phyloP scores from a whole-genome alignment of 2,888 invertebrate species.

The Chalcis sispes region DNA sequence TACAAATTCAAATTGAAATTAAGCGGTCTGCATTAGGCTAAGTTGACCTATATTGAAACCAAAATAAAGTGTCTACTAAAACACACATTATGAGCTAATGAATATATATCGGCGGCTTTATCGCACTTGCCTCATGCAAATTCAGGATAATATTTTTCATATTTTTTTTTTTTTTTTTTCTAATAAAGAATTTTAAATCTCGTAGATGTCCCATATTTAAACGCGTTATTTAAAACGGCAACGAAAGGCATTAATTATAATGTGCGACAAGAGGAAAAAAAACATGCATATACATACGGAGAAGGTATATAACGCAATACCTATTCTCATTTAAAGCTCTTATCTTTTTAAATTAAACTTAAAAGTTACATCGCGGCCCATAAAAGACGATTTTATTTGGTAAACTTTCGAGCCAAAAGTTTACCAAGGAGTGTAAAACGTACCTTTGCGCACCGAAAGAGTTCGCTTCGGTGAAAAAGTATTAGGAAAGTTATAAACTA shows the following conservation, averaged over 20 bases:
- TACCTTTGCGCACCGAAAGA: neutral
- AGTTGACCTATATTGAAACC: slow-evolving; percentile 1
- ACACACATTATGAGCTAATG: neutral
- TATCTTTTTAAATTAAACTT: slow-evolving; percentile 39
- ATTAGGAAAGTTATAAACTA: slow-evolving; percentile 17
- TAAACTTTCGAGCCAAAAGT: slow-evolving; percentile 22
- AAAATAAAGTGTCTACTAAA: slow-evolving; percentile 28
- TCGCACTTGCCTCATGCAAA: too few species aligned
- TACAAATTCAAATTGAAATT: slow-evolving; percentile 42
- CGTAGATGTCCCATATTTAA: too few species aligned
- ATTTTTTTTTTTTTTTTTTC: too few species aligned
- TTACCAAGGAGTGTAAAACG: slow-evolving; percentile 1
- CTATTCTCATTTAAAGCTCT: neutral
- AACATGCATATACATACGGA: too few species aligned
- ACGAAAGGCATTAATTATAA: too few species aligned
- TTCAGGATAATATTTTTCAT: too few species aligned
- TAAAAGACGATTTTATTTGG: slow-evolving; percentile 41
- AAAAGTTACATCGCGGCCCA: slow-evolving; percentile 8
- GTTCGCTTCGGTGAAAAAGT: slow-evolving; percentile 3
- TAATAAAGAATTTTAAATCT: too few species aligned
- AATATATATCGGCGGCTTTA: neutral
- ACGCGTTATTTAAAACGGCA: too few species aligned
- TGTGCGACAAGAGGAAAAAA: too few species aligned
- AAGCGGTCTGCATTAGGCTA: slow-evolving; percentile 12
- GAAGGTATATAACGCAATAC: neutral